These are phyloP conservation scores for Cisticola juncidis DNA, from an alignment of 2,113 vertebrate genomes.

Conservation along the genomic window DNA sequence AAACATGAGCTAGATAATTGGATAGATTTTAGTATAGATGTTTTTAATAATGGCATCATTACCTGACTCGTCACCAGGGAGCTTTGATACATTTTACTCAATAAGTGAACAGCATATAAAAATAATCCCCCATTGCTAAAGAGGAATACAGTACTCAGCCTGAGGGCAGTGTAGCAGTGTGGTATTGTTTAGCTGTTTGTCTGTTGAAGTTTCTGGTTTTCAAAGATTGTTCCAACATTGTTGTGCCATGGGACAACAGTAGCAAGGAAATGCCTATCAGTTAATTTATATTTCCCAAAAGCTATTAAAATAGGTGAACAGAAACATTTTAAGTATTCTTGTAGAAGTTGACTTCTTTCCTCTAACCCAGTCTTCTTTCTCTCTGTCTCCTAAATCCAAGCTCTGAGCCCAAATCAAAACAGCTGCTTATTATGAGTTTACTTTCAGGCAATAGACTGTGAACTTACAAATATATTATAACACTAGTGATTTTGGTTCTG, in stretches of 20 bases:
- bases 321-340: background rate
- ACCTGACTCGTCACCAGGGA: background rate
- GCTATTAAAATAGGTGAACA: background rate
- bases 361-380: background rate
- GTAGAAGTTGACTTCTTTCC: background rate
- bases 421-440: background rate
- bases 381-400: background rate
- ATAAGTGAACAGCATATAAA: background rate
- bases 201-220: background rate
- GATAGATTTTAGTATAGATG: background rate
- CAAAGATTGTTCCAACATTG: background rate
- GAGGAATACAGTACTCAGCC: background rate
- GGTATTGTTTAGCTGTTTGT: background rate
- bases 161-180: background rate
- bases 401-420: background rate
- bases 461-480: background rate
- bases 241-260: accelerated
- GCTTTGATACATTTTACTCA: background rate
- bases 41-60: background rate
- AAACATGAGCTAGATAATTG: background rate
- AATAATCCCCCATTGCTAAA: background rate
- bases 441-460: background rate
- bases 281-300: background rate
- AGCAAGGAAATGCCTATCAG: background rate
- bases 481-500: background rate